Base-by-base conservation (phyloP, 2,113 vertebrate genomes). In the Nettapus auritus region DNA sequence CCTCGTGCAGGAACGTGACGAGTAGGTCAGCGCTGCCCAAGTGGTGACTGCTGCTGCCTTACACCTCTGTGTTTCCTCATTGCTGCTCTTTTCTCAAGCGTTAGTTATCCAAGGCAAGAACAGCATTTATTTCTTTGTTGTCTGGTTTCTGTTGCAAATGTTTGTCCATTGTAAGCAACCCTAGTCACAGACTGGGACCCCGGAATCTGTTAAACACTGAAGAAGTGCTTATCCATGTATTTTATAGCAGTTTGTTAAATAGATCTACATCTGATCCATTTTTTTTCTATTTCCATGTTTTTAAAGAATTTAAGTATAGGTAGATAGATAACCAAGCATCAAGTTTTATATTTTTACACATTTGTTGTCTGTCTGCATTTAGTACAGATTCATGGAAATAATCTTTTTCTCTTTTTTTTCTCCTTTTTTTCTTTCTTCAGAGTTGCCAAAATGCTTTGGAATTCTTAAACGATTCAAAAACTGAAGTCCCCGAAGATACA, bases 371-470 rank as follows among this genome's bases (percentile, higher is more conserved):
- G 78, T 75, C 62, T 81, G 38, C 46, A 31, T 89, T 85, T 69
- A 82, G 50, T 74, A 12, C 22, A 94, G 67, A 82, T 42, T 94
- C 68, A 57, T 19, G 79, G 96, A 96, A 96, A 96, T 95, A 93
- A 86, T 53, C 89, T 95, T 92, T 68, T 62, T 85, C 82, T 68
- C 88, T 95, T 93, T 94, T 85, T 55, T 67, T 13, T 63, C 31
- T 19, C 8, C 9, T 64, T 87, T 84, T 90, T 81, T 70, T 90
- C 92, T 81, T 70, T 90, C 92, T 95, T 95, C 87, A 98, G 98
- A 96, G 96, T 97, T 98, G 97, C 97, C 98, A 98, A 97, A 97
- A 98, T 98, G 98, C 92, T 97, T 97, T 98, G 97, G 97, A 97
- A 95, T 97, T 98, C 98, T 96, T 98, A 98, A 98, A 90, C 94